Base-by-base conservation (phyloP, 2,888 invertebrate species). In the Adelphocoris suturalis region DNA sequence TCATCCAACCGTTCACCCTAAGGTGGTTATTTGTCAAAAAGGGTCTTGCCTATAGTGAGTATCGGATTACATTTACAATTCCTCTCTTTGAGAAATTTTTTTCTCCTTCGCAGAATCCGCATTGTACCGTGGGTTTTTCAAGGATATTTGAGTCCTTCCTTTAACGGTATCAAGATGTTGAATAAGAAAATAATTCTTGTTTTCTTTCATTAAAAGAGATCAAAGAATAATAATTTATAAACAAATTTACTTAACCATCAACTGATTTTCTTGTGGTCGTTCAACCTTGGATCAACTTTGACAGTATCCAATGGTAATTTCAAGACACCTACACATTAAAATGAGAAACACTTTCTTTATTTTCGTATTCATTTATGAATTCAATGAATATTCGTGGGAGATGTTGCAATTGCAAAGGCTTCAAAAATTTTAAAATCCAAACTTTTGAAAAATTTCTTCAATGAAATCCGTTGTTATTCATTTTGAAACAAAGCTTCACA, bases 1-100 rank as follows among this genome's bases (percentile, higher is more conserved):
- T 46, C 61, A 46, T 86, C 68, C 46, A 68, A 86, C 75, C 13
- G 48, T 46, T 86, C 68, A 14, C 86, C 7, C 37, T 85, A 46
- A 28, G n/a, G 2, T 19, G 68, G 75, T 61, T 86, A 68, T 68
- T 16, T 37, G 16, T 86, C 46, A 61, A 68, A 86, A 86, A 46
- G 16, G 16, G 2, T n/a, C n/a, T 23, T 47, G 3, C 37, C 2
- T 47, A 11, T 27, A 47, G 46, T 13, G 81, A 48, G 81, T n/a
- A 81, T 13, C 81, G 4, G 37, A 37, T 37, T 37, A 27, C 46
- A 1, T 47, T 81, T 46, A 81, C 46, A 46, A 80, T 80, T 80
- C 46, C 12, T 16, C 12, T 1, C 81, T 81, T 37, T 47, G 81
- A 47, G 19, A 5, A 12, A 14, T 28, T 81, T 16, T 48, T n/a